Evolutionary conservation across 2,888 invertebrate species (phyloP).

Genomic region (Acrocyrtus sp.): DNA sequence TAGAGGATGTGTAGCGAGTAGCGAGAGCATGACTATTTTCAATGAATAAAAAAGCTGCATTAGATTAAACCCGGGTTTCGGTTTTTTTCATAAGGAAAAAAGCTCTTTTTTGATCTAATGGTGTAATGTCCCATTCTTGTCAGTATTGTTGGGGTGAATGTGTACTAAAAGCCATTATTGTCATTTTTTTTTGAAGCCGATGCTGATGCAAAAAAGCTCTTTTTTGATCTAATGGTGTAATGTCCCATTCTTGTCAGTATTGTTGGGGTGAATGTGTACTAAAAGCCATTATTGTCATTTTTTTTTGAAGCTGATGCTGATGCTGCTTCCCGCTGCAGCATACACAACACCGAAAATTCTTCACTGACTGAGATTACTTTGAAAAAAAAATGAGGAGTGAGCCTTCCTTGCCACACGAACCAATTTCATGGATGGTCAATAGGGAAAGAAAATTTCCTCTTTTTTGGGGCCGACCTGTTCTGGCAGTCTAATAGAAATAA

Average conservation of each 20-base stretch:
- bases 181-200: not conserved
- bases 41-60: conserved; percentile 36
- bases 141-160: not conserved
- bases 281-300: not conserved
- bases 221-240: conserved; percentile 35
- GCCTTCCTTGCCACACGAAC: conserved; percentile 40
- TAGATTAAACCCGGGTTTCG: conserved; percentile 36
- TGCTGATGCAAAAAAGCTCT: not conserved
- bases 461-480: conserved; percentile 11
- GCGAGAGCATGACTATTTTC: conserved; percentile 34
- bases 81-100: too few relatives aligned
- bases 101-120: conserved; percentile 28
- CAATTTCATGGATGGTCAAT: conserved; percentile 57
- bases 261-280: not conserved
- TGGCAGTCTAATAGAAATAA: conserved; percentile 17
- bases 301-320: not conserved
- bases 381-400: not conserved
- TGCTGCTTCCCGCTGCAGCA: not conserved
- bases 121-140: conserved; percentile 34
- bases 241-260: conserved; percentile 29
- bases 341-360: not conserved
- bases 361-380: conserved; percentile 5
- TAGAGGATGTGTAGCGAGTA: not conserved
- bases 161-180: not conserved
- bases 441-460: conserved; percentile 31